Conservation (phyloP, 2,797 vertebrate genomes). For the Sibirionetta formosa region DNA sequence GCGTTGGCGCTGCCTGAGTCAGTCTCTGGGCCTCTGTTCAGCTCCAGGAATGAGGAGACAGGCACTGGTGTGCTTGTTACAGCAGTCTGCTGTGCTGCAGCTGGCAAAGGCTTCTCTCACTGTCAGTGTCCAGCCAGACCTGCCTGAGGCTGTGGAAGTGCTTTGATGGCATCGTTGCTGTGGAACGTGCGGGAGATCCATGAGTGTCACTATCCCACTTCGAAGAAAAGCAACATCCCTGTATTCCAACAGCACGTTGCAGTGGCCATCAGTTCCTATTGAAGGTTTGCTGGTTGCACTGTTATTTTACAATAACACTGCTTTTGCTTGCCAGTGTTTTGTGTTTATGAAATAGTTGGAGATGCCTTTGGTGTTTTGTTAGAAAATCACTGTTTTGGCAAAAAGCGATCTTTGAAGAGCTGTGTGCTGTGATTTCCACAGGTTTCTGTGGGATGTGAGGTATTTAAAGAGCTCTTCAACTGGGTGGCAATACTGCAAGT, state of each 20-base stretch:
- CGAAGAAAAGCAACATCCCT: accelerated
- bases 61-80: not conserved
- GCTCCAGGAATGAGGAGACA: accelerated
- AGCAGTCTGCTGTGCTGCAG: not conserved
- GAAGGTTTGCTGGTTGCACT: not conserved
- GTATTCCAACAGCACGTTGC: not conserved
- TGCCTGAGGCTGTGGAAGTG: not conserved
- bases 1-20: accelerated
- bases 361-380: not conserved
- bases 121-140: not conserved
- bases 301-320: not conserved
- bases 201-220: not conserved
- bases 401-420: not conserved
- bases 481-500: not conserved
- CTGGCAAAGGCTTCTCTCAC: not conserved
- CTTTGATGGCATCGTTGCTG: not conserved
- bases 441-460: not conserved
- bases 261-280: not conserved
- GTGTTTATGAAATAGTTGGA: not conserved
- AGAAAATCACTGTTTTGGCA: not conserved
- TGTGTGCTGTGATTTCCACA: accelerated
- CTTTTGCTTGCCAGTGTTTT: not conserved
- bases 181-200: not conserved
- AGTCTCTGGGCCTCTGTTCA: not conserved
- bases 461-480: not conserved